Evolutionary conservation across 1,140 invertebrate genomes (phyloP), one percentile per base, ranked within the genome.

Genomic region (Belonocnema kinseyi): DNA sequence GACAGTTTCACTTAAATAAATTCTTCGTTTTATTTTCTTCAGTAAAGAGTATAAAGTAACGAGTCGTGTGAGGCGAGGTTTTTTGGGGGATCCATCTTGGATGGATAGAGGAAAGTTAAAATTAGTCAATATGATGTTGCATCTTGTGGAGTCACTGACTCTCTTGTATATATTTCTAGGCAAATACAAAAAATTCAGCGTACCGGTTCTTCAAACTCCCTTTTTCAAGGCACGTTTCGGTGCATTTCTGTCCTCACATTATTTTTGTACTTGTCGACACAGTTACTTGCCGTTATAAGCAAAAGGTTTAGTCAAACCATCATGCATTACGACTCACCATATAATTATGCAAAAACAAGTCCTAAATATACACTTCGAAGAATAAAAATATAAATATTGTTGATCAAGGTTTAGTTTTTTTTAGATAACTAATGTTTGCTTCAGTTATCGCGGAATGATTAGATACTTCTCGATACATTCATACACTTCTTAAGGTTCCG

Each of bases 131-230:
- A 54, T 16, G 51, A 66, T 66, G 79, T 72, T 78, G 77, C 81
- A 77, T 81, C 82, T 78, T 77, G 75, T 51, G 74, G 82, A 81
- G 83, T 84, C 83, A 82, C 51, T 82, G 86, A 83, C 84, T 85
- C 79, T 78, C 78, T 76, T 78, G 56, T 77, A 40, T 74, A 77
- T 56, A 78, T 58, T 79, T 78, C 77, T 46, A 76, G 73, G 75
- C 74, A 56, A 77, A 72, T 16, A 77, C 72, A 78, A 86, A 87
- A 81, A 84, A 84, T 83, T 81, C 81, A 78, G 75, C 61, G 26
- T 66, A 46, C 61, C 26, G 61, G 61, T 66, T 66, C 61, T 66
- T 66, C 26, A 21, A 50, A 72, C 54, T 26, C 21, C 26, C 26
- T 33, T 66, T 66, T 26, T 46, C 61, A 66, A 66, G 16, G 26